These are phyloP conservation scores for Hycleus cichorii DNA, from an alignment of 1,140 invertebrate genomes.

Conservation along the genomic window DNA sequence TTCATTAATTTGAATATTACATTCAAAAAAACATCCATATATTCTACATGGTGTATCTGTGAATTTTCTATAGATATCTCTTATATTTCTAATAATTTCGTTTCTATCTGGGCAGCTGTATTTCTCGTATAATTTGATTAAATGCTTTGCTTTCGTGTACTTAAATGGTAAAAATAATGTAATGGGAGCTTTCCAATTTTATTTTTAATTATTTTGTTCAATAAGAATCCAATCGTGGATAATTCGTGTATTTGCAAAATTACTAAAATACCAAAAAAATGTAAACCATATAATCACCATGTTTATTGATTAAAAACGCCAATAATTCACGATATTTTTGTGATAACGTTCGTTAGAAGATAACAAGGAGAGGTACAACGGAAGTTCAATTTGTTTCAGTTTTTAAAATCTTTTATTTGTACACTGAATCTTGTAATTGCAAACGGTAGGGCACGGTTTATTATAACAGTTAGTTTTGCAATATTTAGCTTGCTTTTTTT, in stretches of 20 bases:
- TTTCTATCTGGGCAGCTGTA: slow-evolving; percentile 4
- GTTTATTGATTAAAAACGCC: slow-evolving; percentile 2
- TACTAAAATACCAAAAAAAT: slow-evolving; percentile 1
- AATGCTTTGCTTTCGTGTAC: slow-evolving; percentile 12
- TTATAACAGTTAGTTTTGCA: slow-evolving; percentile 6
- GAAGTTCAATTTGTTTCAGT: slow-evolving; percentile 1
- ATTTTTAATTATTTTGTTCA: slow-evolving; percentile 1
- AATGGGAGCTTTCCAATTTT: slow-evolving; percentile 5
- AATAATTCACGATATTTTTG: slow-evolving; percentile 13
- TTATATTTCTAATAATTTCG: slow-evolving; percentile 1
- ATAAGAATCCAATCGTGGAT: background rate
- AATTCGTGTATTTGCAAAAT: slow-evolving; percentile 5
- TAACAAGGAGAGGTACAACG: background rate
- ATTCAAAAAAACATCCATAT: no score
- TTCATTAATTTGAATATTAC: no score
- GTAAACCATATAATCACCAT: slow-evolving; percentile 3
- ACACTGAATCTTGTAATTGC: background rate
- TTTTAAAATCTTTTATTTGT: background rate
- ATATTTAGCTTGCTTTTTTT: slow-evolving; percentile 9
- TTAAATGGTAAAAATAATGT: slow-evolving; percentile 6
- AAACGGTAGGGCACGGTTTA: background rate
- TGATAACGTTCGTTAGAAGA: slow-evolving; percentile 1
- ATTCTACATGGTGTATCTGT: slow-evolving; percentile 11
- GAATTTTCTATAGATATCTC: slow-evolving; percentile 5
- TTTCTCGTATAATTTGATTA: background rate